These are phyloP conservation scores for Pseudonaja textilis DNA, from an alignment of 2,113 vertebrate species.

Conservation along the genomic window DNA sequence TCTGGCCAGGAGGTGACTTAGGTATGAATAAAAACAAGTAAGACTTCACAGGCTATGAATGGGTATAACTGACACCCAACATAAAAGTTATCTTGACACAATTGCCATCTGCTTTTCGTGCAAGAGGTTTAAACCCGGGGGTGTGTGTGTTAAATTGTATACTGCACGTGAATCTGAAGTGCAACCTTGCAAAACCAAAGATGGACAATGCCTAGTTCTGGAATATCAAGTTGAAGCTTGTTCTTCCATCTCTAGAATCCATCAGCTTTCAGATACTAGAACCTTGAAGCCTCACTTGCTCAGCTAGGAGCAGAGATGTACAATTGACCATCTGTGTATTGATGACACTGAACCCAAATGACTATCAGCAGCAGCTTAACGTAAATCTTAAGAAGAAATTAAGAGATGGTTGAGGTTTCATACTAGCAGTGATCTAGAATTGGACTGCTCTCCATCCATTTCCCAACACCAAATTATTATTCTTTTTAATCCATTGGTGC, in stretches of 20 bases:
- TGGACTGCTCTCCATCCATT: neutral
- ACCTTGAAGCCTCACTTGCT: no score
- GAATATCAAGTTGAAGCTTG: no score
- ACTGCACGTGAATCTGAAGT: neutral
- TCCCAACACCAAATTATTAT: neutral
- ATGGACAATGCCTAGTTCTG: neutral
- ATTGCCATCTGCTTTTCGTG: neutral
- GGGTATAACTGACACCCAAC: neutral
- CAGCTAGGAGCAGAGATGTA: no score
- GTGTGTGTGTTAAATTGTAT: neutral
- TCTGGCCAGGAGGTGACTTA: neutral
- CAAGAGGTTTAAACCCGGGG: neutral
- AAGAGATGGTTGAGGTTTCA: neutral
- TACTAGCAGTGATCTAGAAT: neutral
- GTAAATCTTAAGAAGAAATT: neutral
- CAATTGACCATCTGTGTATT: neutral
- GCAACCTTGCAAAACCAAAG: neutral
- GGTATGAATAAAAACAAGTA: neutral
- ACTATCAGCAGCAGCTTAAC: neutral
- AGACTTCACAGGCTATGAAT: neutral
- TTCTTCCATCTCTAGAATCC: no score
- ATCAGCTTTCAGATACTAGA: no score
- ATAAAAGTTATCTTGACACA: neutral
- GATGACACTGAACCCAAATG: neutral
- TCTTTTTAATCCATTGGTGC: neutral